These are phyloP conservation scores for Arenicola marina DNA, from an alignment of 2,888 invertebrate genomes.

Conservation along the genomic window DNA sequence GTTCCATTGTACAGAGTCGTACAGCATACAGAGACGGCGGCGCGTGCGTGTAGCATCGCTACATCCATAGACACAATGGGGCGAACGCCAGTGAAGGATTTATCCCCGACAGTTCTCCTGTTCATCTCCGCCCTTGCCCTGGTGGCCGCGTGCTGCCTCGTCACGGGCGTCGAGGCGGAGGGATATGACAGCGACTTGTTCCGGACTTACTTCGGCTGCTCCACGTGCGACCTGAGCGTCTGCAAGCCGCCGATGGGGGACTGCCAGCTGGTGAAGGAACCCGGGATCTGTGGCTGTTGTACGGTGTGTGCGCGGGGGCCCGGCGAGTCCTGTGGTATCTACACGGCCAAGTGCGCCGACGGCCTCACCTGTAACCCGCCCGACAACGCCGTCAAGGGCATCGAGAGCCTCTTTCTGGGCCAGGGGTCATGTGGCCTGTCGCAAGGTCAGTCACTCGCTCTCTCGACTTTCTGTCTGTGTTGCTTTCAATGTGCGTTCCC, in stretches of 20 bases:
- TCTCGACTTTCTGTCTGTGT: too few relatives aligned
- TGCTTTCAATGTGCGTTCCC: too few relatives aligned
- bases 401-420: conserved; percentile 11
- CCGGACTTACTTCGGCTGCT: conserved; percentile 6
- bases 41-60: too few relatives aligned
- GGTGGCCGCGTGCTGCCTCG: too few relatives aligned
- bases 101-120: too few relatives aligned
- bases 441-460: background rate
- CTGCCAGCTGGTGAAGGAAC: conserved; percentile 20
- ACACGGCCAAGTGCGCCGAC: conserved; percentile 19
- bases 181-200: background rate
- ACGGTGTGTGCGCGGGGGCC: conserved; percentile 14
- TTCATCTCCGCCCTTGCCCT: too few relatives aligned
- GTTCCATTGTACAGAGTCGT: too few relatives aligned
- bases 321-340: conserved; percentile 17
- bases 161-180: background rate
- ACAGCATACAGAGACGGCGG: too few relatives aligned
- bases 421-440: conserved; percentile 5
- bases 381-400: background rate
- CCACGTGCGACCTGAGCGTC: background rate
- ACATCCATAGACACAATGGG: too few relatives aligned
- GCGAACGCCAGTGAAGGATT: too few relatives aligned
- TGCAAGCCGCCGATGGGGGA: background rate
- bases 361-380: conserved; percentile 15
- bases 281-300: conserved; percentile 23